A percentile compares a stretch with the other conserved stretches of the same genome.
phyloP scores from a whole-genome alignment of 2,888 invertebrate genomes.

The Leucania comma region DNA sequence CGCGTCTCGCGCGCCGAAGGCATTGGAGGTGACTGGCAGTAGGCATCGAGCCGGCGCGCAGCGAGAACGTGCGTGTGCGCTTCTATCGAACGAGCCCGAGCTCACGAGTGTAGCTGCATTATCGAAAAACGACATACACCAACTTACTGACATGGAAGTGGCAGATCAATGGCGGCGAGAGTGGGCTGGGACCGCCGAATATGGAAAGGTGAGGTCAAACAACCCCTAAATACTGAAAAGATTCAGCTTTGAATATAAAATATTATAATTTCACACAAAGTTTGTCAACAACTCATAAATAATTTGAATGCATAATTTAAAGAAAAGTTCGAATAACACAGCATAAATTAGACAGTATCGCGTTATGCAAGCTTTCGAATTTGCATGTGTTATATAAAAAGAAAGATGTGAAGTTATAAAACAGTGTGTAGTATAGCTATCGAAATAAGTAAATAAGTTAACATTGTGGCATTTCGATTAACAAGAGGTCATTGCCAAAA shows the following conservation, averaged over 20 bases:
- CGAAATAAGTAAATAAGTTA: constrained; percentile 49
- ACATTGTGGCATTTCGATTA: constrained; percentile 76
- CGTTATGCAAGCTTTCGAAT: constrained; percentile 54
- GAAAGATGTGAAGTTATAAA: constrained; percentile 21
- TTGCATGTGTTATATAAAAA: constrained; percentile 50
- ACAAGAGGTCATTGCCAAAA: constrained; percentile 88
- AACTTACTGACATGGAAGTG: constrained; percentile 83
- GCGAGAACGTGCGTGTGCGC: constrained; percentile 79
- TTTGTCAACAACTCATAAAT: constrained; percentile 44
- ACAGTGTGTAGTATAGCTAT: constrained; percentile 30
- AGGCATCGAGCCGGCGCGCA: constrained; percentile 81
- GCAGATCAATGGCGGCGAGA: constrained; percentile 89
- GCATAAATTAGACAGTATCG: constrained; percentile 38
- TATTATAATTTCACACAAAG: constrained; percentile 14
- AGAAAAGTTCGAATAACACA: constrained; percentile 32
- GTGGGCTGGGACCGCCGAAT: constrained; percentile 89
- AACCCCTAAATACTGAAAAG: constrained; percentile 37
- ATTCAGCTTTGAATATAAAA: constrained; percentile 8
- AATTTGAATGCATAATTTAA: constrained; percentile 9
- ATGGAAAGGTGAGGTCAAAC: constrained; percentile 84
- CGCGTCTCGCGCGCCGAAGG: constrained; percentile 70
- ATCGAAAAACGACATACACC: constrained; percentile 74
- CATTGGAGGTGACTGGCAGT: constrained; percentile 71
- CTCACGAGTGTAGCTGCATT: constrained; percentile 88
- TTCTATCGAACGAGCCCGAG: constrained; percentile 73